Evolutionary conservation across 2,888 invertebrate genomes (phyloP).

Genomic region (Junonia oenone): DNA sequence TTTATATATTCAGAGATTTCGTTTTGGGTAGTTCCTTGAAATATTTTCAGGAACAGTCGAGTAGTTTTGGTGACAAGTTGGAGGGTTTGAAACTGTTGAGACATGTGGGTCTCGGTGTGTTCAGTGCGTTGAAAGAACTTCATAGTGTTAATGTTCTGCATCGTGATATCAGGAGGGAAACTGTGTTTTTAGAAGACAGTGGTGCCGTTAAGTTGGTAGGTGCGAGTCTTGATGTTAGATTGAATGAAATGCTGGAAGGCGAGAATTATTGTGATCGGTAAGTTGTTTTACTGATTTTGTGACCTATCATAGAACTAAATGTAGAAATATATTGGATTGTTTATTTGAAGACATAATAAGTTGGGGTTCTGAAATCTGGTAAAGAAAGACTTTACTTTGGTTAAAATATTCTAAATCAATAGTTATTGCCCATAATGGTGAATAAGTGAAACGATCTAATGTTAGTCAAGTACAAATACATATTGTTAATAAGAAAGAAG

Average conservation of each 20-base stretch:
- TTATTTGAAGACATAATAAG: too few relatives aligned
- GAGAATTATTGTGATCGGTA: conserved; percentile 61
- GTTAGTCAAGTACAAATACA: too few relatives aligned
- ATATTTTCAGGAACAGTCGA: conserved; percentile 40
- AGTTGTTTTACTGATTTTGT: conserved; percentile 26
- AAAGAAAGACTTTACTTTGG: too few relatives aligned
- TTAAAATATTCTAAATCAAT: too few relatives aligned
- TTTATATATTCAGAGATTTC: conserved; percentile 87
- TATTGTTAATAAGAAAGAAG: too few relatives aligned
- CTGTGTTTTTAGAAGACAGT: conserved; percentile 84
- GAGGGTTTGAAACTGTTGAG: conserved; percentile 73
- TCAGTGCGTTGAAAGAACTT: conserved; percentile 87
- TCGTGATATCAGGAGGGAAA: conserved; percentile 87
- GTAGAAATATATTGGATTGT: too few relatives aligned
- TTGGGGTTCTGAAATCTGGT: too few relatives aligned
- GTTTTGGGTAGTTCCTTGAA: conserved; percentile 71
- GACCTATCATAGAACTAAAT: background rate
- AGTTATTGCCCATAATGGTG: too few relatives aligned
- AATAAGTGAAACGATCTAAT: too few relatives aligned
- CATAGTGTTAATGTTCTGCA: conserved; percentile 91
- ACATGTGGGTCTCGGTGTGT: conserved; percentile 84
- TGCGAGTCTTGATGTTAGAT: conserved; percentile 84
- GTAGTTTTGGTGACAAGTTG: conserved; percentile 47
- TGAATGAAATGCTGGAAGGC: conserved; percentile 78
- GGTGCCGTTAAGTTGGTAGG: conserved; percentile 83